Conservation (phyloP, 2,113 vertebrate genomes). For the Gallinago paraguaiae region DNA sequence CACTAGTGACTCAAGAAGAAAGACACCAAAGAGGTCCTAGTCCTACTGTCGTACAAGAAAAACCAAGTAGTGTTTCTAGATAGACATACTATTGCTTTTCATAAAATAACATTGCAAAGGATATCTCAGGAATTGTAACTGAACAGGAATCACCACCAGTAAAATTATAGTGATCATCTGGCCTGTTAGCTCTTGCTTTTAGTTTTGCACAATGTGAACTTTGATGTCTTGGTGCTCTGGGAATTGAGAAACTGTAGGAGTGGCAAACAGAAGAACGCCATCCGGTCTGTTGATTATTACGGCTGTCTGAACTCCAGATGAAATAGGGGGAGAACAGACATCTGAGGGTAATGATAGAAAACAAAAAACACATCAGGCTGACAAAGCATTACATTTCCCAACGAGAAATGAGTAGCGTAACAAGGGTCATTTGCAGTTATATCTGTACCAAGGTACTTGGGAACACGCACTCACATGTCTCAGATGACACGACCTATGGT, state of each 20-base stretch:
- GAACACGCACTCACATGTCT: not conserved
- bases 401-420: not conserved
- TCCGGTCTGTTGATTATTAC: not conserved
- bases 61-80: not conserved
- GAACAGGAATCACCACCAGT: not conserved
- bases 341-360: not conserved
- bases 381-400: not conserved
- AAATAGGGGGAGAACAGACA: not conserved
- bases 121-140: not conserved
- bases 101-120: not conserved
- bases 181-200: not conserved
- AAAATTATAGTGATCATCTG: not conserved
- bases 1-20: not conserved
- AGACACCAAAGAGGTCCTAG: not conserved
- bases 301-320: not conserved
- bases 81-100: not conserved
- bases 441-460: not conserved
- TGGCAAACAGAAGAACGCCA: not conserved
- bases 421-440: not conserved
- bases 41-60: not conserved
- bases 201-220: not conserved
- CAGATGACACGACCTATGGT: not conserved
- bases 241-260: not conserved
- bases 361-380: not conserved
- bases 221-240: not conserved